Percentiles rank a stretch among this genome's conserved stretches.
phyloP scores from a whole-genome alignment of 2,113 vertebrate species.

The Cephalopterus ornatus region DNA sequence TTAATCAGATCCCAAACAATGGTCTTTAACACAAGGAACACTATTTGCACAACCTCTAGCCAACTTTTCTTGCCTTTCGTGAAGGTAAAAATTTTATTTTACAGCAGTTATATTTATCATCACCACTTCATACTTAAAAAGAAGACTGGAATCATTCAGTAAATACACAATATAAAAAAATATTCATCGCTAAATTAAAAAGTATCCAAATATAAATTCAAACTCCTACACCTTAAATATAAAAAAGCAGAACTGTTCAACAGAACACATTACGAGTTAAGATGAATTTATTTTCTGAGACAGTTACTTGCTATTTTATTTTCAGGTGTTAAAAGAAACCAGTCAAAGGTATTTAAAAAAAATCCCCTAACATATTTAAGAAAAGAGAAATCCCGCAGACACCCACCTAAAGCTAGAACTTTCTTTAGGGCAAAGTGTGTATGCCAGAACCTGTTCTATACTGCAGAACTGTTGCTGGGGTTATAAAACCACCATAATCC shows the following conservation, averaged over 20 bases:
- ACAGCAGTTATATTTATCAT: background rate
- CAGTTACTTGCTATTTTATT: background rate
- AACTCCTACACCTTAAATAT: background rate
- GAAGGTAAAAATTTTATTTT: background rate
- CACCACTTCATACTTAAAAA: background rate
- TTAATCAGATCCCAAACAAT: constrained; percentile 27
- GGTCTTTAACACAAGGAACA: background rate
- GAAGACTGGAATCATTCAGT: background rate
- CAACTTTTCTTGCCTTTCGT: background rate
- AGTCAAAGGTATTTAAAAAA: background rate
- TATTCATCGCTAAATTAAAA: background rate
- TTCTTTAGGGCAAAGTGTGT: constrained; percentile 46
- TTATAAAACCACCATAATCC: constrained; percentile 37
- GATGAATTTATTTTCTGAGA: background rate
- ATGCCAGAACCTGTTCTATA: constrained; percentile 19
- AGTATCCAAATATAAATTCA: background rate
- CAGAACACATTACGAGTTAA: background rate
- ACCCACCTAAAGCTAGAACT: constrained; percentile 53
- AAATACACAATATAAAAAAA: background rate
- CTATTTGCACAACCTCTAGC: background rate
- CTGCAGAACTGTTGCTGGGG: constrained; percentile 27
- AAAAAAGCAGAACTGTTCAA: background rate
- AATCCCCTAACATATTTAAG: background rate
- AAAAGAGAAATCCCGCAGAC: background rate
- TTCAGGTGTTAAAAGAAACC: background rate